These are phyloP conservation scores for Rotaria sp. DNA, from an alignment of 2,888 invertebrate genomes.

Conservation along the genomic window DNA sequence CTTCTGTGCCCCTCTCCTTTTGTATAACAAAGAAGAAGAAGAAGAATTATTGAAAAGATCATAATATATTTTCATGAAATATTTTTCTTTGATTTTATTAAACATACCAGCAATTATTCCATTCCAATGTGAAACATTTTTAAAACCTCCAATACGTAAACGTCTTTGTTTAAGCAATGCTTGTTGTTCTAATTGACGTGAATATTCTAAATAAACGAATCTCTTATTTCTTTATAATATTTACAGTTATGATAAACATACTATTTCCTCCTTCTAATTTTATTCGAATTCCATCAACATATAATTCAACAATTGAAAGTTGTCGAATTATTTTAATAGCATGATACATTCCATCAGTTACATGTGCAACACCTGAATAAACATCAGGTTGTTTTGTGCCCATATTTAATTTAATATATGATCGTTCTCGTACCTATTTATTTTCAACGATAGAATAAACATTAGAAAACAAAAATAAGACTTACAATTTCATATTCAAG, in stretches of 20 bases:
- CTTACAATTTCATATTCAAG: constrained; percentile 19
- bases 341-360: background rate
- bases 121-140: constrained; percentile 6
- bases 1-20: too few relatives aligned
- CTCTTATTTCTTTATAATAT: too few relatives aligned
- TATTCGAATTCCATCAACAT: background rate
- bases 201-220: background rate
- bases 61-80: too few relatives aligned
- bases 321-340: constrained; percentile 25
- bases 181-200: background rate
- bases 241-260: background rate
- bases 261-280: background rate
- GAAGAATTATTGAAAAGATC: too few relatives aligned
- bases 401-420: background rate
- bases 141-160: background rate
- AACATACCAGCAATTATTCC: constrained; percentile 2
- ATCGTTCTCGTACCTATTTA: background rate
- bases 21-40: too few relatives aligned
- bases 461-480: background rate
- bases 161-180: background rate
- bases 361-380: background rate
- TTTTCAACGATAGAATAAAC: background rate
- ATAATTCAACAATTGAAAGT: background rate
- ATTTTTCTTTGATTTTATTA: too few relatives aligned
- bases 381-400: background rate